Evolutionary conservation across 2,888 invertebrate genomes (phyloP).

Genomic region (Nebria salina): DNA sequence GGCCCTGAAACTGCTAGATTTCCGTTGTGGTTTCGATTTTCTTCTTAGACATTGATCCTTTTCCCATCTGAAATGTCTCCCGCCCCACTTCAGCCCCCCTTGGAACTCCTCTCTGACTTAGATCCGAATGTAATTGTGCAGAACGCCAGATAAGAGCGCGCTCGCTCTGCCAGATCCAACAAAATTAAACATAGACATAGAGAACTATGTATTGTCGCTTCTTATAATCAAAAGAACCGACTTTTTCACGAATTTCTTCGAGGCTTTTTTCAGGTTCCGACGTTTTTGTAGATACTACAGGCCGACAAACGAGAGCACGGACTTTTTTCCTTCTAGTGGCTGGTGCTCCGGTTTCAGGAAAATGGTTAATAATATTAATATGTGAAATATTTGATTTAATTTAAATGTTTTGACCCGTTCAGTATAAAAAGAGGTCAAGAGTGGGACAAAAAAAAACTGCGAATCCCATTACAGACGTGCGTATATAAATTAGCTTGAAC

Average conservation of each 20-base stretch:
- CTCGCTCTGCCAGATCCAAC: neutral
- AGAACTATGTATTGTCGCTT: neutral
- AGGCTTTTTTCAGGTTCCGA: neutral
- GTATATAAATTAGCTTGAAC: slow-evolving; percentile 1
- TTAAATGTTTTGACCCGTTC: neutral
- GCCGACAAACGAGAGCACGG: neutral
- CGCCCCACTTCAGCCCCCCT: neutral
- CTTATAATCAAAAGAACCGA: neutral
- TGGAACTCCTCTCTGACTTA: neutral
- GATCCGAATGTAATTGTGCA: slow-evolving; percentile 1
- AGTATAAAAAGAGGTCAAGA: neutral
- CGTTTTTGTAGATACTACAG: neutral
- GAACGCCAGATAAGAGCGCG: neutral
- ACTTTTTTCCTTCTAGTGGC: neutral
- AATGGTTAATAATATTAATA: no score
- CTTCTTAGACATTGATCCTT: neutral
- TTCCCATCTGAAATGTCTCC: neutral
- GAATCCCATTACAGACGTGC: neutral
- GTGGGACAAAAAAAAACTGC: neutral
- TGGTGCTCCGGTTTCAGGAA: no score
- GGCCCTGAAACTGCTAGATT: neutral
- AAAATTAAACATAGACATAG: neutral
- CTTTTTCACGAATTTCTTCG: neutral
- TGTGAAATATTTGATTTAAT: no score
- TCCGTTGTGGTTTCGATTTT: neutral